Conservation (phyloP, 1,140 invertebrate genomes). For the Apocrypta bakeri region DNA sequence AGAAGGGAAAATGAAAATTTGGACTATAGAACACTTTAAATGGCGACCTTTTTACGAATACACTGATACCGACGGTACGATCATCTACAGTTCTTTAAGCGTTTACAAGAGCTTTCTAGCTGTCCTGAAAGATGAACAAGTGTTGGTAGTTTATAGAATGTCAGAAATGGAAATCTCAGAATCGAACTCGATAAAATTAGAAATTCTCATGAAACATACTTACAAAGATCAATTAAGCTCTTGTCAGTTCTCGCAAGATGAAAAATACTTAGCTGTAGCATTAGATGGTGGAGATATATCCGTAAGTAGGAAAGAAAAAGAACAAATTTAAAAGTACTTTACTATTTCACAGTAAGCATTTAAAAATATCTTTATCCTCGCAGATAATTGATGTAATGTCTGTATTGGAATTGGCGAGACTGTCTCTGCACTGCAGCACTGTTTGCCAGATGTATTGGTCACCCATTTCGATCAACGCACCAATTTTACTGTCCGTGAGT, state of each 20-base stretch:
- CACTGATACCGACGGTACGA: constrained; percentile 41
- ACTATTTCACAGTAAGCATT: not conserved
- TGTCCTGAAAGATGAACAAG: constrained; percentile 54
- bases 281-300: constrained; percentile 65
- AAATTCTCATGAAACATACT: constrained; percentile 27
- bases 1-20: constrained; percentile 62
- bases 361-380: constrained; percentile 22
- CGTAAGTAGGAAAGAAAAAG: too few relatives aligned
- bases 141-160: constrained; percentile 47
- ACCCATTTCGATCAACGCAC: constrained; percentile 55
- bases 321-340: too few relatives aligned
- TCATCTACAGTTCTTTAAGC: constrained; percentile 63
- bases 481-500: constrained; percentile 65
- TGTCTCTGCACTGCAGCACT: constrained; percentile 60
- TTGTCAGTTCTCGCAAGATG: constrained; percentile 68
- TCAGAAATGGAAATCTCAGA: constrained; percentile 25
- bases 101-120: constrained; percentile 59
- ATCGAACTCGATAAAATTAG: constrained; percentile 32
- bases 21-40: constrained; percentile 54
- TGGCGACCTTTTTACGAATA: constrained; percentile 54
- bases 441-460: constrained; percentile 67
- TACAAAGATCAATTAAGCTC: constrained; percentile 58
- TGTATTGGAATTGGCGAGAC: constrained; percentile 50
- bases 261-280: constrained; percentile 66
- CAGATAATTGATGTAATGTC: constrained; percentile 64